Evolutionary conservation across 1,140 invertebrate genomes (phyloP), one percentile per base, ranked within the genome.

Genomic region (Bilobella aurantiaca): DNA sequence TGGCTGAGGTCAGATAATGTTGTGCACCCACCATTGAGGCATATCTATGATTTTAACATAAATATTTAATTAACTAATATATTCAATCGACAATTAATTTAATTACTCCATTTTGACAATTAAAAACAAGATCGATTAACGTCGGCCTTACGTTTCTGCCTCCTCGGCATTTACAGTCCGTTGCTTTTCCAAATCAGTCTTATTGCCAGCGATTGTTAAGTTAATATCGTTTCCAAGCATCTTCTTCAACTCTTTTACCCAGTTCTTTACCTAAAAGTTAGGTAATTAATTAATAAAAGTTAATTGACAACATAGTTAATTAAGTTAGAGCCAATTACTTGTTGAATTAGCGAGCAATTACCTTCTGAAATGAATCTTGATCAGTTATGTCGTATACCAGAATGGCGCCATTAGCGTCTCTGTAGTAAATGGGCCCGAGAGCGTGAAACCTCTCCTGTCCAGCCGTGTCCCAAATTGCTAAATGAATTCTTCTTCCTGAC

Each of bases 321-420:
- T n/a, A n/a, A n/a, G n/a, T n/a, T n/a, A n/a, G n/a, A n/a, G n/a
- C n/a, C n/a, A n/a, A n/a, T n/a, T n/a, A n/a, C n/a, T n/a, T n/a
- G n/a, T 73, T 61, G 81, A 18, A 58, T 29, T 16, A 53, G 14
- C 29, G 59, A 62, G 58, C 47, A 68, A 32, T 76, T 80, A 94
- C 95, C 81, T 97, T 98, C 77, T 89, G 86, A 80, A 99, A 98
- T 1, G 96, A 97, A 75, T 96, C 90, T 78, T 92, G 84, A 82
- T 98, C 93, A 57, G 95, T 98, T 58, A 99, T 97, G 79, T 99
- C 96, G 79, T 98, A 99, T 3, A 99, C 95, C 66, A 99, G 82
- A 72, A 99, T 87, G 56, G 96, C 97, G 71, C 96, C 96, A 81
- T 99, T 92, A 14, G 93, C 96, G 76, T 93, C 93, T 72, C 96